Base-by-base conservation (phyloP, 2,888 invertebrate species). In the Idaea straminata region DNA sequence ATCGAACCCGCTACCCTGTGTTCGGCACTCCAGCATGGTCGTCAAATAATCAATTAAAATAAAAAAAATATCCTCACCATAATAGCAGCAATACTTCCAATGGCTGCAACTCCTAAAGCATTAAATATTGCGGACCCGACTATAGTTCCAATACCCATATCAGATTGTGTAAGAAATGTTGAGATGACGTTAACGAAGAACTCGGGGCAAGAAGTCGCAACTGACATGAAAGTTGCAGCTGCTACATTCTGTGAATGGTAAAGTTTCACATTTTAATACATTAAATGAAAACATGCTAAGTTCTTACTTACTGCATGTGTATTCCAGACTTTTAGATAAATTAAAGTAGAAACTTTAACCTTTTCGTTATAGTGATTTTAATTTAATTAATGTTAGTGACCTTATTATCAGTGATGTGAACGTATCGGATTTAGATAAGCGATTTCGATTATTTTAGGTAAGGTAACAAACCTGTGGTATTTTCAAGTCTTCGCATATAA, bases 151-250 rank as follows among this genome's bases (percentile, higher is more conserved):
- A 97, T 94, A 0, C 98, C 98, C 84, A 98, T 95, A 78, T 97
- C 97, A 0, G 97, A 96, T 72, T 96, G 91, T 0, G 97, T 96
- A 13, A 98, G 87, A 77, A 98, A 96, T 0, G 97, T 97, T 4
- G 97, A 98, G 62, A 99, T 97, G 57, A 98, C 94, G 80, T 97
- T 98, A 59, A 98, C 97, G 86, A 98, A 98, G 70, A 98, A 95
- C 88, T 99, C 99, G 0, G 99, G 99, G 72, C 97, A 97, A 15
- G 98, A 98, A 0, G 99, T 99, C 4, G 99, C 99, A 0, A 98
- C 95, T 0, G 99, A 97, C 97, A 99, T 98, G 78, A 99, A 99
- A 0, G 99, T 99, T 3, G 99, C 99, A 0, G 98, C 99, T 0
- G 98, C 99, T 15, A 99, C 97, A 88, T 99, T 98, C 92, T 96